Evolutionary conservation across 2,113 vertebrate genomes (phyloP).

Genomic region (Sula dactylatra): DNA sequence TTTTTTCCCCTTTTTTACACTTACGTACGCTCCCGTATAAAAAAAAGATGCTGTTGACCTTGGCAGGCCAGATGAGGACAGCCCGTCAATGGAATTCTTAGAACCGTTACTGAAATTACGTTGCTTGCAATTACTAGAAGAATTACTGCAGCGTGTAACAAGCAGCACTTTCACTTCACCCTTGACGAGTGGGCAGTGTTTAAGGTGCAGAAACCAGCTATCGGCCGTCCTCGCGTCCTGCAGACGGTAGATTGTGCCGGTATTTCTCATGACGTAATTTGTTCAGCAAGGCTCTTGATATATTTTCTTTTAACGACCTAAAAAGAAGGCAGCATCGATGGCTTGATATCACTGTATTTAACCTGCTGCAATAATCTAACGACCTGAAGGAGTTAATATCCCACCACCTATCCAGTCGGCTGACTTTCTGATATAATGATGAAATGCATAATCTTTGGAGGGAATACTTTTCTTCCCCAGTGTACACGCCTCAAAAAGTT

Average conservation of each 20-base stretch:
- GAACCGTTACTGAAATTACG: background rate
- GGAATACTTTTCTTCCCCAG: background rate
- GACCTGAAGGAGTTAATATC: background rate
- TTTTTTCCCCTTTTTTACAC: background rate
- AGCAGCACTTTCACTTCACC: background rate
- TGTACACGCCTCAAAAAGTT: background rate
- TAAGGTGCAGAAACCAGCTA: background rate
- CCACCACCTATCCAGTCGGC: background rate
- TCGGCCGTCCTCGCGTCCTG: background rate
- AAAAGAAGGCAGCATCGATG: background rate
- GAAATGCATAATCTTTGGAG: background rate
- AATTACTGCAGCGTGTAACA: background rate
- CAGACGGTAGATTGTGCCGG: background rate
- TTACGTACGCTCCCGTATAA: background rate
- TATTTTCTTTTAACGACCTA: background rate
- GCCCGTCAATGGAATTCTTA: background rate
- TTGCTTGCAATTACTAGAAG: background rate
- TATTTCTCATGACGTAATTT: background rate
- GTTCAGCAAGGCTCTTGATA: background rate
- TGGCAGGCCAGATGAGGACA: background rate
- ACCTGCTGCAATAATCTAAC: background rate
- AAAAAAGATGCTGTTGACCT: slow-evolving; percentile 9
- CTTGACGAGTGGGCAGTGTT: background rate
- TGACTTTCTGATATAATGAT: background rate
- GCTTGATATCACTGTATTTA: background rate